These are phyloP conservation scores for Diadumene lineata DNA, from an alignment of 92 coral and sea anemone genomes.

Conservation along the genomic window DNA sequence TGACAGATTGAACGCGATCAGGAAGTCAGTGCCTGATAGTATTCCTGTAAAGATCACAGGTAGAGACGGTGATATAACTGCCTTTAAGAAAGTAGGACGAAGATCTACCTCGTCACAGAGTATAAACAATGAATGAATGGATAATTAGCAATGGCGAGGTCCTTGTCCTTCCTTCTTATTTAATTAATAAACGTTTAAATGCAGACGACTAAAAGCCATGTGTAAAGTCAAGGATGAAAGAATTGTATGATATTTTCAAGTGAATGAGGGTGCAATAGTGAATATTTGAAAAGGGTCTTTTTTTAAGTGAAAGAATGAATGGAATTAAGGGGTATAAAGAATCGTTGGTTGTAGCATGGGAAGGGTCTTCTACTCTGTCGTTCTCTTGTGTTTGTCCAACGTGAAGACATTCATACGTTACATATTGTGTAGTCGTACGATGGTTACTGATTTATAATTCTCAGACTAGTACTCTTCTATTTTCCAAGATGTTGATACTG, in stretches of 20 bases:
- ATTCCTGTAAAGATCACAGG: conserved; percentile 90
- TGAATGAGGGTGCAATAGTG: no score
- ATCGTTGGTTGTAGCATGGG: background rate
- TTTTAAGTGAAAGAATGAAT: no score
- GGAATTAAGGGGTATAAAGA: no score
- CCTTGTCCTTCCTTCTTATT: conserved; percentile 29
- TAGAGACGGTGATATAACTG: conserved; percentile 93
- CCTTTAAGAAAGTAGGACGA: conserved; percentile 85
- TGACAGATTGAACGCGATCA: conserved; percentile 80
- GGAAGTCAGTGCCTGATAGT: conserved; percentile 81
- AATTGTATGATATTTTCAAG: background rate
- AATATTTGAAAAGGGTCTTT: no score
- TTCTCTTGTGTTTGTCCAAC: background rate
- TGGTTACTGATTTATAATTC: conserved; percentile 19
- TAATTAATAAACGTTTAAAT: conserved; percentile 14
- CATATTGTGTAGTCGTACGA: conserved; percentile 17
- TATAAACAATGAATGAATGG: conserved; percentile 49
- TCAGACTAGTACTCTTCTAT: conserved; percentile 27
- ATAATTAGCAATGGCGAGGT: conserved; percentile 15
- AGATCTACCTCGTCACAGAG: conserved; percentile 90
- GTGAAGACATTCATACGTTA: conserved; percentile 26
- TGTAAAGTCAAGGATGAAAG: conserved; percentile 2
- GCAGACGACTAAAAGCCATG: conserved; percentile 1
- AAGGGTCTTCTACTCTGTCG: background rate
- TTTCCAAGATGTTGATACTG: conserved; percentile 35